phyloP scores from a whole-genome alignment of 1,140 invertebrate genomes.

The Eueides isabella region DNA sequence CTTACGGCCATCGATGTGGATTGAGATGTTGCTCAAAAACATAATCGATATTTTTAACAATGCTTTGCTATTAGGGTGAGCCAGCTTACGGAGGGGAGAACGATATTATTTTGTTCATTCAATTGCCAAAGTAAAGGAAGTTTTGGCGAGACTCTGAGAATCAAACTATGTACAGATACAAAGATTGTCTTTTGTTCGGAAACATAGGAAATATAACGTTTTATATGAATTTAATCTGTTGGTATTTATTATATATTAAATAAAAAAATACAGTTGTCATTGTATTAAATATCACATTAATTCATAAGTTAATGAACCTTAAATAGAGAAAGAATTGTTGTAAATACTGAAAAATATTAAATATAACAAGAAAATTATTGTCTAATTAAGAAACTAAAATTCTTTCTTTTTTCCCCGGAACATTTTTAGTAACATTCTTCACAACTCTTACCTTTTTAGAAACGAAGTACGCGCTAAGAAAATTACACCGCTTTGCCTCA shows the following conservation, averaged over 20 bases:
- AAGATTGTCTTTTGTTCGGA: background rate
- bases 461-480: background rate
- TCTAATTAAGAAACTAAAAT: background rate
- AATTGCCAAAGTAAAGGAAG: conserved; percentile 15
- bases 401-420: background rate
- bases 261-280: too few species aligned
- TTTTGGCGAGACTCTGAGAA: background rate
- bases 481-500: conserved; percentile 9
- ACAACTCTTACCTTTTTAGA: background rate
- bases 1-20: conserved; percentile 32
- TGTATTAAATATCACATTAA: too few species aligned
- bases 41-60: conserved; percentile 48
- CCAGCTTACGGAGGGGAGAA: conserved; percentile 34
- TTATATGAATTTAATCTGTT: background rate
- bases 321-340: too few species aligned
- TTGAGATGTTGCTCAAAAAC: conserved; percentile 44
- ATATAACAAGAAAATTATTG: background rate
- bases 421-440: background rate
- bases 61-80: conserved; percentile 43
- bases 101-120: conserved; percentile 23
- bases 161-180: background rate
- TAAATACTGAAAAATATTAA: background rate
- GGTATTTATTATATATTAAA: background rate
- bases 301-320: too few species aligned
- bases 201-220: background rate